Evolutionary conservation across 1,140 invertebrate species (phyloP).

Genomic region (Drosophila melanica): DNA sequence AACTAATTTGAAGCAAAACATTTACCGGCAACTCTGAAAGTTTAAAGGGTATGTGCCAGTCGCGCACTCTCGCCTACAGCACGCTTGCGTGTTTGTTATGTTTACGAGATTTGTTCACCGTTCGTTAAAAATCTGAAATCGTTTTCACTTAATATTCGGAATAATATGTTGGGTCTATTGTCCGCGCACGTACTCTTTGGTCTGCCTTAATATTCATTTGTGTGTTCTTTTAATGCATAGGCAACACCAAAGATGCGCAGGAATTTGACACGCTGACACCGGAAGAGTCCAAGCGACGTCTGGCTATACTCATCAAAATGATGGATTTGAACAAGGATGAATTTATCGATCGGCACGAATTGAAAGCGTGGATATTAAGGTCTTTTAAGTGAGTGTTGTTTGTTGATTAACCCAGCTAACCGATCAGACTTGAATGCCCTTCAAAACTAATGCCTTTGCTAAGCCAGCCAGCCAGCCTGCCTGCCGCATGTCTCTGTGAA

Average conservation of each 20-base stretch:
- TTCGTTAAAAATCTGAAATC: constrained; percentile 32
- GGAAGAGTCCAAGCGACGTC: constrained; percentile 93
- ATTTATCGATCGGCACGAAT: constrained; percentile 91
- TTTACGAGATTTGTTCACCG: constrained; percentile 25
- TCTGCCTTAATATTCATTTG: not conserved
- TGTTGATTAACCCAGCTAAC: constrained; percentile 69
- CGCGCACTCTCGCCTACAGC: too few relatives aligned
- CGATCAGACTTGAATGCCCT: not conserved
- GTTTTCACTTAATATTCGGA: constrained; percentile 17
- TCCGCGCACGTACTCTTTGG: constrained; percentile 27
- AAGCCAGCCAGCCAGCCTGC: constrained; percentile 11
- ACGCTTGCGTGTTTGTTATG: not conserved
- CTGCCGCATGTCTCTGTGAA: constrained; percentile 34
- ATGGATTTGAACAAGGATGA: constrained; percentile 93
- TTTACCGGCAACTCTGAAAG: too few relatives aligned
- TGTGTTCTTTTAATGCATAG: constrained; percentile 84
- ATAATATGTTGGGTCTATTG: constrained; percentile 35
- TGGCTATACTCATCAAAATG: constrained; percentile 91
- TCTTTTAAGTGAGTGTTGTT: constrained; percentile 92
- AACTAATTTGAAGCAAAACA: too few relatives aligned
- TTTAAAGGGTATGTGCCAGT: not conserved
- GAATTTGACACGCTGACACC: constrained; percentile 95
- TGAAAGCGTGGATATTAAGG: constrained; percentile 96
- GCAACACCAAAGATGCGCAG: constrained; percentile 95
- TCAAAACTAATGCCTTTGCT: constrained; percentile 20